phyloP scores from a whole-genome alignment of 2,113 vertebrate genomes.

The Vombatus ursinus region DNA sequence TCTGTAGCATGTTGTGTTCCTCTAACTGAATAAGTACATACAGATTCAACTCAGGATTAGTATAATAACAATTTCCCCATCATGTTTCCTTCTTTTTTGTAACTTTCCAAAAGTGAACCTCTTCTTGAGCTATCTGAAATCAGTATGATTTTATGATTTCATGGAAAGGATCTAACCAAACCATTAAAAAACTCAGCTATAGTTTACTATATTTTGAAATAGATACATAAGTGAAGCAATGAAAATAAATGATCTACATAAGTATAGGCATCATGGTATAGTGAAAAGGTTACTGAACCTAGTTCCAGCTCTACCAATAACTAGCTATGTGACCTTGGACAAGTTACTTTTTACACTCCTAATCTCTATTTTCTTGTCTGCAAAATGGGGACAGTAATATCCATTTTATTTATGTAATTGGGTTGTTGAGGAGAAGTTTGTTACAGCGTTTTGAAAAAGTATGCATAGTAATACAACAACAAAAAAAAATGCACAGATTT shows the following conservation, averaged over 20 bases:
- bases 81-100: neutral
- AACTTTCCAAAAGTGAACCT: neutral
- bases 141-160: neutral
- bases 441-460: neutral
- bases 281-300: neutral
- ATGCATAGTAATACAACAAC: neutral
- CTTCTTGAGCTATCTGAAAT: neutral
- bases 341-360: neutral
- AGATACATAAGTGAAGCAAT: neutral
- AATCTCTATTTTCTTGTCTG: neutral
- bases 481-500: neutral
- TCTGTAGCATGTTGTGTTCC: slow-evolving; percentile 57
- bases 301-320: neutral
- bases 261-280: neutral
- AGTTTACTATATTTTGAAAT: neutral
- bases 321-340: neutral
- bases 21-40: neutral
- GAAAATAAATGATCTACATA: neutral
- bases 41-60: slow-evolving; percentile 5
- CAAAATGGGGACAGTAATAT: neutral
- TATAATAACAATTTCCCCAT: slow-evolving; percentile 3
- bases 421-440: neutral
- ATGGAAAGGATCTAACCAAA: neutral
- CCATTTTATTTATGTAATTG: neutral
- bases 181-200: neutral